Conservation (phyloP, 2,888 invertebrate species). For the Myopa testacea region DNA sequence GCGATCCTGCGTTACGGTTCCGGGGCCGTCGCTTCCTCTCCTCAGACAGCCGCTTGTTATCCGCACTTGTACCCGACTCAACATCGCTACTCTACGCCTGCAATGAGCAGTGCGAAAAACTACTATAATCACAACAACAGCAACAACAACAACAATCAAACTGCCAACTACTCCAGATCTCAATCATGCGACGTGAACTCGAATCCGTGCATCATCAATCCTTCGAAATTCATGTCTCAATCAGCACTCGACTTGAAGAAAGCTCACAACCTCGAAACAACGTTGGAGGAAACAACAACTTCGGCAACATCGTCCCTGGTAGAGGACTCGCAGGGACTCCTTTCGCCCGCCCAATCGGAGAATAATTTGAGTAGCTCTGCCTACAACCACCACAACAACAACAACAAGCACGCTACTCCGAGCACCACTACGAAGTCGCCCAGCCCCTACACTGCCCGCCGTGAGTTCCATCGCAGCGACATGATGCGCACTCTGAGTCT, state of each 20-base stretch:
- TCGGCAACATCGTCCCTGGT: conserved; percentile 10
- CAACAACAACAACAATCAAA: conserved; percentile 43
- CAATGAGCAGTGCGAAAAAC: conserved; percentile 53
- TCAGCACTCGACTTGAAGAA: conserved; percentile 67
- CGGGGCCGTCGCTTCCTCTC: conserved; percentile 52
- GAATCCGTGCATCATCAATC: conserved; percentile 55
- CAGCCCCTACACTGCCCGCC: conserved; percentile 47
- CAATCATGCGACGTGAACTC: conserved; percentile 64
- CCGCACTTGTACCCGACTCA: conserved; percentile 53
- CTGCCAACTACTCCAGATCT: conserved; percentile 60
- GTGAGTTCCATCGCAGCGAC: conserved; percentile 53
- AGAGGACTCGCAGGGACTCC: conserved; percentile 44
- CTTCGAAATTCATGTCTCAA: conserved; percentile 64
- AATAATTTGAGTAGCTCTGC: conserved; percentile 59
- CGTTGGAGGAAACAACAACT: conserved; percentile 58
- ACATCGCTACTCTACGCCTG: conserved; percentile 62
- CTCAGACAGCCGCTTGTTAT: conserved; percentile 46
- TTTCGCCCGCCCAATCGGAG: conserved; percentile 67
- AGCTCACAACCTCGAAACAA: conserved; percentile 63
- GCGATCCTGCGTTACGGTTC: conserved; percentile 63
- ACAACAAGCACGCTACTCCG: background rate
- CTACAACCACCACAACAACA: conserved; percentile 33
- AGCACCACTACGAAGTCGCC: conserved; percentile 32
- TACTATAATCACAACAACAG: conserved; percentile 46
- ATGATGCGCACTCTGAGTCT: conserved; percentile 52